These are phyloP conservation scores for Astreopora myriophthalma DNA, from an alignment of 64 coral and sea anemone species.

Conservation along the genomic window DNA sequence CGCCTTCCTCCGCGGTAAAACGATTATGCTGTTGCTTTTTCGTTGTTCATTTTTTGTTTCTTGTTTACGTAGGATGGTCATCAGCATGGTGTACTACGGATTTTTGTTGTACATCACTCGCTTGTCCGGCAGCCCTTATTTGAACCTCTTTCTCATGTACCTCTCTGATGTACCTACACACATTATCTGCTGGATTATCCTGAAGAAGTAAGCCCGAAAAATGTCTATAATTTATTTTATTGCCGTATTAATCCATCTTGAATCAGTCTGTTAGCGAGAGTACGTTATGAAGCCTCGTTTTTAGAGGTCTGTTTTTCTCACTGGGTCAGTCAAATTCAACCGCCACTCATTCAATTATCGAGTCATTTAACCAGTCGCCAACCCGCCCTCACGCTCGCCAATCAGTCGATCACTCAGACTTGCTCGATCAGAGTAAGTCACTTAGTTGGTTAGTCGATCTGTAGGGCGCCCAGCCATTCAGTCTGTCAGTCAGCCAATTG, in stretches of 20 bases:
- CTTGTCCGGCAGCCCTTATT: constrained; percentile 17
- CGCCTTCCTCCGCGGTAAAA: too few species aligned
- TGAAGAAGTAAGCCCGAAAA: not conserved
- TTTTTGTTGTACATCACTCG: constrained; percentile 8
- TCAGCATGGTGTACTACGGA: constrained; percentile 14
- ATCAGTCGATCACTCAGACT: too few species aligned
- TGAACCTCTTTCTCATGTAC: constrained; percentile 38
- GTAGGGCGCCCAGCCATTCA: not conserved
- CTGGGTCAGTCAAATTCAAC: too few species aligned
- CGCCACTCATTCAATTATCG: too few species aligned
- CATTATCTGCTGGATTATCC: constrained; percentile 7
- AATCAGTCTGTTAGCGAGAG: too few species aligned
- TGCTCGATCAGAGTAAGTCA: too few species aligned
- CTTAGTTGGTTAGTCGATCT: not conserved
- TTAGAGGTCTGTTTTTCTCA: too few species aligned
- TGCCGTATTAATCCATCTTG: not conserved
- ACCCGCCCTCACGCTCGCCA: too few species aligned
- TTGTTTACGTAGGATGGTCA: not conserved
- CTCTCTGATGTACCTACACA: not conserved
- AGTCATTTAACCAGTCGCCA: too few species aligned
- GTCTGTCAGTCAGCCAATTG: not conserved
- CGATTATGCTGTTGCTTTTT: too few species aligned
- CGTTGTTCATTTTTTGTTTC: not conserved
- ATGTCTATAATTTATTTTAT: not conserved
- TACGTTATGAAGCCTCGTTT: too few species aligned